phyloP scores from a whole-genome alignment of 2,113 vertebrate genomes.

The Python bivittatus region DNA sequence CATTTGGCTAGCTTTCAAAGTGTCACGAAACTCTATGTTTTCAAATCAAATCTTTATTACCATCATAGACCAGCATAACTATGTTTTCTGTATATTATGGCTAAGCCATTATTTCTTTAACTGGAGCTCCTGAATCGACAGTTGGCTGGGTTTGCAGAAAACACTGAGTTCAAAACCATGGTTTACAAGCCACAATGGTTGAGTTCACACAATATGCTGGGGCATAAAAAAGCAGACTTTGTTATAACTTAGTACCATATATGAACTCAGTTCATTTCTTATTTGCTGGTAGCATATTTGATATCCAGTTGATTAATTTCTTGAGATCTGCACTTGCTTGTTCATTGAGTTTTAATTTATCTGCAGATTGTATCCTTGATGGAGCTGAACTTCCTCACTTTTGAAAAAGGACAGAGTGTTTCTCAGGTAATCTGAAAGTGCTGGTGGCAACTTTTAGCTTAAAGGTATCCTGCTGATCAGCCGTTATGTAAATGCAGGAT shows the following conservation, averaged over 20 bases:
- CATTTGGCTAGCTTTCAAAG: neutral
- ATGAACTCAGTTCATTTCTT: neutral
- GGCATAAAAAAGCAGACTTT: neutral
- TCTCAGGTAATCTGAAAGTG: constrained; percentile 71
- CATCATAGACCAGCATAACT: too few species aligned
- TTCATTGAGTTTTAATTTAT: constrained; percentile 26
- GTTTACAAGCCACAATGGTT: neutral
- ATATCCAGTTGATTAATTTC: neutral
- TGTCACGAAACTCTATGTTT: neutral
- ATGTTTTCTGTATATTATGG: neutral
- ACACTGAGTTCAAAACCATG: neutral
- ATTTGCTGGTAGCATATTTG: constrained; percentile 10
- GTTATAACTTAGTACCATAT: neutral
- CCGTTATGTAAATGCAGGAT: neutral
- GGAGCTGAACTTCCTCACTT: constrained; percentile 72
- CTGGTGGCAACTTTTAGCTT: neutral
- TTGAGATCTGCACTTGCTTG: constrained; percentile 9
- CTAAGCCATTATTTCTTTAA: neutral
- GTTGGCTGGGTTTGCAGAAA: neutral
- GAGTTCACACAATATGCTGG: too few species aligned
- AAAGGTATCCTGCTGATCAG: neutral
- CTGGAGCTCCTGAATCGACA: neutral
- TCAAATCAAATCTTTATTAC: too few species aligned
- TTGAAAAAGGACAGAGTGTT: constrained; percentile 72
- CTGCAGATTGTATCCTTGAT: constrained; percentile 86